phyloP scores from a whole-genome alignment of 2,888 invertebrate genomes.

The Tricholauxania praeusta region DNA sequence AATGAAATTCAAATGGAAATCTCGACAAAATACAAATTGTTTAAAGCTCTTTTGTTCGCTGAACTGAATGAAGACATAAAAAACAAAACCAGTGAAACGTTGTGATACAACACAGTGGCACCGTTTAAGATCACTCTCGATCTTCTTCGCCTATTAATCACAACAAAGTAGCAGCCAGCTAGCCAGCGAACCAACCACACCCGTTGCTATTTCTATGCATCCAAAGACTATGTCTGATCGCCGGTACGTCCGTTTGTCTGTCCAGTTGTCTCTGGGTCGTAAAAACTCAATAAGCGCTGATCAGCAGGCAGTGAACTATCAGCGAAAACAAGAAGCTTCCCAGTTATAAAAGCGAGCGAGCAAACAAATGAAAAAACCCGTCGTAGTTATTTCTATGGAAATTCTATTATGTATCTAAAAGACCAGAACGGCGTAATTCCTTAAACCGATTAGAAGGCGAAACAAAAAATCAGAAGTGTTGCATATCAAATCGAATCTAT shows the following conservation, averaged over 20 bases:
- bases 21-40: slow-evolving; percentile 18
- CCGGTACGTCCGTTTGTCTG: too few species aligned
- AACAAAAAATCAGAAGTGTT: neutral
- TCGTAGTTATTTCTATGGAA: slow-evolving; percentile 36
- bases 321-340: neutral
- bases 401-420: slow-evolving; percentile 47
- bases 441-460: slow-evolving; percentile 53
- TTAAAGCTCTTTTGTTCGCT: neutral
- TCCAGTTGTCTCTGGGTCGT: neutral
- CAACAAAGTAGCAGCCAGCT: neutral
- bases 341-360: neutral
- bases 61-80: slow-evolving; percentile 12
- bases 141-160: neutral
- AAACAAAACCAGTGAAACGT: neutral
- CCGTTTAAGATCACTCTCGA: slow-evolving; percentile 1
- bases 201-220: too few species aligned
- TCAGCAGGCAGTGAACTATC: slow-evolving; percentile 1
- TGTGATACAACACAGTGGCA: neutral
- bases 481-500: slow-evolving; percentile 5
- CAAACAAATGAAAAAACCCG: slow-evolving; percentile 16
- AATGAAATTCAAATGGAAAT: slow-evolving; percentile 1
- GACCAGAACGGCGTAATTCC: slow-evolving; percentile 42
- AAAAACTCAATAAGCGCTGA: slow-evolving; percentile 16
- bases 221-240: too few species aligned
- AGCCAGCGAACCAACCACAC: too few species aligned